phyloP scores from a whole-genome alignment of 1,140 invertebrate species.

The Nomia melanderi region DNA sequence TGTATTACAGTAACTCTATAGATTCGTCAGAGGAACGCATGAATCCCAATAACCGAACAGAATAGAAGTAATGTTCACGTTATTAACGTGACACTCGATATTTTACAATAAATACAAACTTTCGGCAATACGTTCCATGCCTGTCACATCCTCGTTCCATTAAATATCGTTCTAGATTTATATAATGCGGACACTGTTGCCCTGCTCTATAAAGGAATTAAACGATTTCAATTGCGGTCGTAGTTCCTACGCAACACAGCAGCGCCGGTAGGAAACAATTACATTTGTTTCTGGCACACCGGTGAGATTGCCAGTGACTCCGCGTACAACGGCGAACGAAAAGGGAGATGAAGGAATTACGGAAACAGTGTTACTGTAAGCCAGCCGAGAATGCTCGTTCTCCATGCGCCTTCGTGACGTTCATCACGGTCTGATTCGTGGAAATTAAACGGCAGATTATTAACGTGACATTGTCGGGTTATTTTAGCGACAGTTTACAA shows the following conservation, averaged over 20 bases:
- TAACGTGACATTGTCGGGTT: slow-evolving; percentile 12
- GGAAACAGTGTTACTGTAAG: slow-evolving; percentile 7
- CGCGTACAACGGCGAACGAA: not conserved
- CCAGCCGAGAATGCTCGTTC: not conserved
- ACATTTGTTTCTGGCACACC: slow-evolving; percentile 8
- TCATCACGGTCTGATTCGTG: slow-evolving; percentile 31
- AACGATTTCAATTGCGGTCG: slow-evolving; percentile 1
- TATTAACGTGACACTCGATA: no score
- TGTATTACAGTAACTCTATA: no score
- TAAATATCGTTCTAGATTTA: no score
- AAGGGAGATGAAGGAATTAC: not conserved
- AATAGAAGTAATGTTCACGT: no score
- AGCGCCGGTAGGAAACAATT: slow-evolving; percentile 1
- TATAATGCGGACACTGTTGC: not conserved
- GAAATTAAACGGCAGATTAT: slow-evolving; percentile 35
- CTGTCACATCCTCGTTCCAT: no score
- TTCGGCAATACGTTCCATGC: no score
- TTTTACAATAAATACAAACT: no score
- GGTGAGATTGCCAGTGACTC: slow-evolving; percentile 1
- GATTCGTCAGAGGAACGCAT: no score
- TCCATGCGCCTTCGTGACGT: not conserved
- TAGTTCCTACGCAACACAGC: not conserved
- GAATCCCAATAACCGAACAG: no score
- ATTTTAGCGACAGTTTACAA: not conserved
- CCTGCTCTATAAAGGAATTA: not conserved